A percentile compares a stretch with the other conserved stretches of the same genome.
Evolutionary conservation across 2,888 invertebrate species (phyloP).

Genomic region (Tigriopus californicus): DNA sequence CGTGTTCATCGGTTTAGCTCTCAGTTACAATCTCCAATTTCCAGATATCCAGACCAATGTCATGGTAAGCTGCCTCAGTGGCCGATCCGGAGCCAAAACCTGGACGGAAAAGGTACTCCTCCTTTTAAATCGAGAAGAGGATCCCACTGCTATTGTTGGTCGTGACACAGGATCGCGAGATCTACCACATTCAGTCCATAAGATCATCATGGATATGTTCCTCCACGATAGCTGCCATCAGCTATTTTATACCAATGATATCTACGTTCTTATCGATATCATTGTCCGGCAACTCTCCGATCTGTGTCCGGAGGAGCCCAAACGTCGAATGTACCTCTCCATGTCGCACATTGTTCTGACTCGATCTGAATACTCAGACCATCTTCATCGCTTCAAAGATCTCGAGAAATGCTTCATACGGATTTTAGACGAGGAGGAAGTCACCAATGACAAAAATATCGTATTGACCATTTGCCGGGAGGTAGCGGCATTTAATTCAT

Average conservation of each 20-base stretch:
- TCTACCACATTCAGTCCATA: constrained; percentile 54
- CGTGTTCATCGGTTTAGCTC: constrained; percentile 55
- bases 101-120: constrained; percentile 77
- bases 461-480: background rate
- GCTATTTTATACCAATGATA: constrained; percentile 84
- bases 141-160: constrained; percentile 20
- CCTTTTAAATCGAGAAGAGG: constrained; percentile 64
- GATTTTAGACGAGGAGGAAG: constrained; percentile 62
- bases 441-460: background rate
- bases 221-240: constrained; percentile 38
- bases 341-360: constrained; percentile 9
- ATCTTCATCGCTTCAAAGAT: constrained; percentile 59
- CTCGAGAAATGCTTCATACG: constrained; percentile 63
- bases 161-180: background rate
- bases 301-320: constrained; percentile 57
- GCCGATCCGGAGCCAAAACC: constrained; percentile 43
- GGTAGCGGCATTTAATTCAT: background rate
- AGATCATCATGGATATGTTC: constrained; percentile 71
- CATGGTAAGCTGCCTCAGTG: background rate
- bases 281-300: constrained; percentile 75
- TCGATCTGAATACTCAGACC: constrained; percentile 42
- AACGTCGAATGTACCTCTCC: constrained; percentile 21
- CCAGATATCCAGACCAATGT: constrained; percentile 5
- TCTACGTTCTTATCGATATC: constrained; percentile 81
- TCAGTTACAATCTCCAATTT: constrained; percentile 81